Base-by-base conservation (phyloP, 2,797 vertebrate species). In the Falco cherrug region DNA sequence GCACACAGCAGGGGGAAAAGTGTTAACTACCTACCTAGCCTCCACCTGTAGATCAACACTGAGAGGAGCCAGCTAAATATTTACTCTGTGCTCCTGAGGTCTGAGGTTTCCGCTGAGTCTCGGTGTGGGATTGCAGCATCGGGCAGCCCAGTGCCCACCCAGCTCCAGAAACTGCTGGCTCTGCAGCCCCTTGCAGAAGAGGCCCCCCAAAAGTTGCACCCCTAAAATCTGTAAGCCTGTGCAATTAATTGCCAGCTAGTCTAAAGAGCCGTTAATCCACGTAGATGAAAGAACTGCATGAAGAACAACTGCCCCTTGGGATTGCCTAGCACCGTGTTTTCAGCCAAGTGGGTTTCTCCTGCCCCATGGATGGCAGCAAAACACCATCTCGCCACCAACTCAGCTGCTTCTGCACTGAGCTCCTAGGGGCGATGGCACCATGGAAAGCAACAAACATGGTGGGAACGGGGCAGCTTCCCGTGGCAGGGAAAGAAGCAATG, bases 361-460 rank as follows among this genome's bases (percentile, higher is more conserved):
- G 50, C 12, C 37, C 35, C 12, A 8, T 0, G 3, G 21, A 43
- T 18, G n/a, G 51, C n/a, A 69, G 59, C n/a, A 61, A 61, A 53
- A 61, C 0, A 5, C 26, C 7, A 10, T 11, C 33, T 43, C 31
- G 15, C 21, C 50, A 24, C 16, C 39, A n/a, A 11, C 28, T 45
- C 1, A 0, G 19, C 11, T 59, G 47, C 47, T 73, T 45, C 37
- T 28, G 33, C 37, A 37, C 77, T 9, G 29, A 84, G 47, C 7
- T 61, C 47, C 48, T 19, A 2, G 5, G 5, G 26, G 5, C n/a
- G 73, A 31, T 3, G 1, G 5, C 1, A 3, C 22, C 28, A 57
- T 1, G 10, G 56, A 45, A 79, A 53, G 13, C 0, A 3, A 45
- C 33, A 74, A 59, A 33, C 1, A 4, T 24, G 33, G 35, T n/a